These are phyloP conservation scores for Leiothrix lutea DNA, from an alignment of 2,113 vertebrate species.

Conservation along the genomic window DNA sequence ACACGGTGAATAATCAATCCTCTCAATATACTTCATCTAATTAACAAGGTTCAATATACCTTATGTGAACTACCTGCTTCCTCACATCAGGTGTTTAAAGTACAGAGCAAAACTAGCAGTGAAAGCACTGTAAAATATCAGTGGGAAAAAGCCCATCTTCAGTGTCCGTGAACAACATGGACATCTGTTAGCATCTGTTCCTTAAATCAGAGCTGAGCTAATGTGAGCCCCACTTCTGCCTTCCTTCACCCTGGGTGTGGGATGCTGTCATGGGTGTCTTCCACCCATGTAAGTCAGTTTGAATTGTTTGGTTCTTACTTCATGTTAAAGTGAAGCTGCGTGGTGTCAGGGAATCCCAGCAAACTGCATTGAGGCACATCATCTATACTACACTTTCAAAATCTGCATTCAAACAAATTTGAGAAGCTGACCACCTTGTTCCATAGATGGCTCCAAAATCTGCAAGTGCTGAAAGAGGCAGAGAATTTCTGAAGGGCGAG, in stretches of 20 bases:
- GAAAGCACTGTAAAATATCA: background rate
- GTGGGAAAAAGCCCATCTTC: background rate
- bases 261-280: background rate
- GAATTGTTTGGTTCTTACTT: background rate
- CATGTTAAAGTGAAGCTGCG: background rate
- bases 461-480: background rate
- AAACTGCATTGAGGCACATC: background rate
- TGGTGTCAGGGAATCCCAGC: background rate
- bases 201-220: background rate
- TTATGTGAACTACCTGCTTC: background rate
- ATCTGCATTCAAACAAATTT: background rate
- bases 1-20: background rate
- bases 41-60: background rate
- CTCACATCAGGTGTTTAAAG: background rate
- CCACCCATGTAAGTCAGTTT: background rate
- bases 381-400: background rate
- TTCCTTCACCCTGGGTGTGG: background rate
- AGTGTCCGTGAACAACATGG: background rate
- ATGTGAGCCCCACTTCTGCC: background rate
- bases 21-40: background rate
- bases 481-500: accelerated
- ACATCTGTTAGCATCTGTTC: background rate
- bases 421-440: background rate
- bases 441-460: background rate
- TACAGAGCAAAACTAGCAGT: background rate